A percentile compares a stretch with the other conserved stretches of the same genome.
Evolutionary conservation across 2,888 invertebrate species (phyloP).

Genomic region (Embidobia sp.): DNA sequence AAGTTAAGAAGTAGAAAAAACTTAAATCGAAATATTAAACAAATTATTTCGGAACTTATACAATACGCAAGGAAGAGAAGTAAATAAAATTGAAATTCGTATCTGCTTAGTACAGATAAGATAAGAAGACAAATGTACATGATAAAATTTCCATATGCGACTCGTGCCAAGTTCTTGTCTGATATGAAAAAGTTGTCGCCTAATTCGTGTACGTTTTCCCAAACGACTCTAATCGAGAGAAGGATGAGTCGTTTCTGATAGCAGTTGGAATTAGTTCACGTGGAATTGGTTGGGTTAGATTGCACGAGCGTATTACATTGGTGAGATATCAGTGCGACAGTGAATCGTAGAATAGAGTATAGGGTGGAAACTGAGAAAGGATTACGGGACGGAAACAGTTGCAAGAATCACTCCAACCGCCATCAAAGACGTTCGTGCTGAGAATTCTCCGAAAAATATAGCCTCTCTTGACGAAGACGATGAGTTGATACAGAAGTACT

Average conservation of each 20-base stretch:
- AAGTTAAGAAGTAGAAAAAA: too few species aligned
- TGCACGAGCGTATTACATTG: constrained; percentile 61
- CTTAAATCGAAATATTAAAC: too few species aligned
- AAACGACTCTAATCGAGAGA: constrained; percentile 48
- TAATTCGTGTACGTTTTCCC: constrained; percentile 58
- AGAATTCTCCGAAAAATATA: constrained; percentile 76
- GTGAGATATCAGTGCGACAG: constrained; percentile 64
- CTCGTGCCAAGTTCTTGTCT: constrained; percentile 48
- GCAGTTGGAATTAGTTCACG: constrained; percentile 61
- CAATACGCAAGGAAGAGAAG: too few species aligned
- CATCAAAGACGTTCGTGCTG: constrained; percentile 79
- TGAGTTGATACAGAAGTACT: constrained; percentile 6
- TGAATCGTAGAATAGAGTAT: constrained; percentile 58
- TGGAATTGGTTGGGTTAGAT: constrained; percentile 63
- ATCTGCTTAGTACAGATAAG: constrained; percentile 21
- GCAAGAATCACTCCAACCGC: constrained; percentile 76
- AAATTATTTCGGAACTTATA: too few species aligned
- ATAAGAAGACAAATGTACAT: constrained; percentile 50
- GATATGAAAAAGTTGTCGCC: constrained; percentile 60
- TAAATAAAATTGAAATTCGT: constrained; percentile 30
- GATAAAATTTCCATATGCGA: constrained; percentile 57
- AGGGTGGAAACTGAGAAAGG: constrained; percentile 56
- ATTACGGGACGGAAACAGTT: constrained; percentile 67
- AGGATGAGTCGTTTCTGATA: constrained; percentile 56
- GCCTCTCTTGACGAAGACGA: constrained; percentile 72